These are phyloP conservation scores for Ochotona princeps DNA, from an alignment of 2,113 vertebrate genomes.

Conservation along the genomic window DNA sequence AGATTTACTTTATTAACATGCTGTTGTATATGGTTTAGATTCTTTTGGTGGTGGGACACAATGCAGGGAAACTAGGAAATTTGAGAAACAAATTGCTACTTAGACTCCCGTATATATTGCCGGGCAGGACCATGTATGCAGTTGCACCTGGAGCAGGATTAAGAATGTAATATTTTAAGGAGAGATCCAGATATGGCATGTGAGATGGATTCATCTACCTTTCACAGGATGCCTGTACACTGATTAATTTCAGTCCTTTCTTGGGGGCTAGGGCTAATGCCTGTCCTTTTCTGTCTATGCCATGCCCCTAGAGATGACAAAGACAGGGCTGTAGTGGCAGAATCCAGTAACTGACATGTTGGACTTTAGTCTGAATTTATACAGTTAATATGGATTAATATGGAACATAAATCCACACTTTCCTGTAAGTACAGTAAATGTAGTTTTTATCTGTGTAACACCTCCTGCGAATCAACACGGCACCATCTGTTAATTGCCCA, in stretches of 20 bases:
- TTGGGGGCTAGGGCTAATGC: not conserved
- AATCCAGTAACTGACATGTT: not conserved
- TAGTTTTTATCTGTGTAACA: not conserved
- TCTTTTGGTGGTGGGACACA: not conserved
- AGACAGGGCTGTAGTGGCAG: not conserved
- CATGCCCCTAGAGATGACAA: not conserved
- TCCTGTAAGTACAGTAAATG: not conserved
- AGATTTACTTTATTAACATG: not conserved
- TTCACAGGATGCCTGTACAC: not conserved
- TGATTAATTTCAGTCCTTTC: not conserved
- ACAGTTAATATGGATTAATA: fast-evolving
- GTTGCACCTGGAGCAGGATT: not conserved
- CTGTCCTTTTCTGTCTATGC: too few relatives aligned
- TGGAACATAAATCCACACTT: not conserved
- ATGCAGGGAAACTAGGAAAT: not conserved
- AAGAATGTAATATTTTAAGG: not conserved
- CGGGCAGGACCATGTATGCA: not conserved
- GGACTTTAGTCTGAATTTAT: not conserved
- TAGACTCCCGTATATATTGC: not conserved
- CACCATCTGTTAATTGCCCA: not conserved
- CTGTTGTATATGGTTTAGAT: not conserved
- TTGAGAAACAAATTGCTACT: not conserved
- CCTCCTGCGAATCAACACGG: not conserved
- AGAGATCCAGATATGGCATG: not conserved
- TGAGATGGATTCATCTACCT: not conserved